A percentile compares a stretch with the other conserved stretches of the same genome.
Evolutionary conservation across 2,113 vertebrate species (phyloP).

Genomic region (Nothobranchius kuhntae): DNA sequence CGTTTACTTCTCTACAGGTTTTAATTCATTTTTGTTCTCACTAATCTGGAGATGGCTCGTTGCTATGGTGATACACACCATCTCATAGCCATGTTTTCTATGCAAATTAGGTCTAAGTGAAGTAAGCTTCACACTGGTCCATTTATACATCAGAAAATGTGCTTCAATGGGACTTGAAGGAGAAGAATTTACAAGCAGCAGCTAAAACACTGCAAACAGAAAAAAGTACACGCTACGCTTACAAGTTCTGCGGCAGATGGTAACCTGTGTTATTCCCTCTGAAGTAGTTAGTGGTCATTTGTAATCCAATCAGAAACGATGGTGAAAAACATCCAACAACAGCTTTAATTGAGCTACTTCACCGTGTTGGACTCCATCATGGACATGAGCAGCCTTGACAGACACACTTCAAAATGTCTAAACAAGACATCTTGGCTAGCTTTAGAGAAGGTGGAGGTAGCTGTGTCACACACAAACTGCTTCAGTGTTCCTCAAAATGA

Average conservation of each 20-base stretch:
- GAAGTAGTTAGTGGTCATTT: conserved; percentile 9
- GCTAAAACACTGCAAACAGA: neutral
- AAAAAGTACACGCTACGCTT: conserved; percentile 4
- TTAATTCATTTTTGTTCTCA: conserved; percentile 23
- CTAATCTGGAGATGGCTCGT: conserved; percentile 29
- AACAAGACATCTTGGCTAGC: neutral
- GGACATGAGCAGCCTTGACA: conserved; percentile 1
- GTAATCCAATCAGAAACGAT: conserved; percentile 32
- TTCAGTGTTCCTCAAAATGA: conserved; percentile 10
- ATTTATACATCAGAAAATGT: conserved; percentile 31
- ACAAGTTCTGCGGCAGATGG: conserved; percentile 9
- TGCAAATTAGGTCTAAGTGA: conserved; percentile 28
- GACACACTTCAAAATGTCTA: conserved; percentile 3
- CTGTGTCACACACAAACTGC: neutral
- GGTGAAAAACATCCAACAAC: conserved; percentile 24
- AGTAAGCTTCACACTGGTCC: conserved; percentile 15
- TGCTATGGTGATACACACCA: conserved; percentile 43
- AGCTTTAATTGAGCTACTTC: conserved; percentile 32
- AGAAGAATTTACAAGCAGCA: conserved; percentile 8
- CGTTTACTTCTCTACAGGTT: conserved; percentile 33
- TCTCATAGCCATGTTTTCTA: conserved; percentile 25
- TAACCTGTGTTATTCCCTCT: conserved; percentile 10
- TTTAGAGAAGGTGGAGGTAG: neutral
- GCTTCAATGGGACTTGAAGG: conserved; percentile 15
- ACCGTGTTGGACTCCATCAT: conserved; percentile 36